Base-by-base conservation (phyloP, 2,797 vertebrate species). In the Orientallactaga sibirica region DNA sequence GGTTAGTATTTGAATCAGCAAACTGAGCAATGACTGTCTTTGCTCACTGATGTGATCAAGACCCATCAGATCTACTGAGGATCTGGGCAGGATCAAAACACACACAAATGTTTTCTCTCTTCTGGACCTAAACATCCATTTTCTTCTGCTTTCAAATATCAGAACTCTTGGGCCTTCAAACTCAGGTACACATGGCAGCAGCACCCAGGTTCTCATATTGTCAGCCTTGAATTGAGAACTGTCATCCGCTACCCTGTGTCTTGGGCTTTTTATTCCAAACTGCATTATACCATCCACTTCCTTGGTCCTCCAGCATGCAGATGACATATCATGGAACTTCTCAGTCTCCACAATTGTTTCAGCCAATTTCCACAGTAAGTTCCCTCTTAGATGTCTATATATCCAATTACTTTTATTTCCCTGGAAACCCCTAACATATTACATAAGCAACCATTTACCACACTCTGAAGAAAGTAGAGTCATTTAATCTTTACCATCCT, bases 401-500 rank as follows among this genome's bases (percentile, higher is more conserved):
- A 70, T 55, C 73, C 41, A 66, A 27, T 62, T 87, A 55, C 73
- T 77, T 90, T 37, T 87, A 25, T 52, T 80, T 77, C 84, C 83
- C 89, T 88, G 19, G 37, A 70, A 90, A 76, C 16, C n/a, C 19
- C 52, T 87, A 82, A 77, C 41, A 70, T 20, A 52, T 64, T 77
- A 71, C 16, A 84, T n/a, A 92, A 82, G 9, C 78, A 84, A 83
- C n/a, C 41, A 2, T 71, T 92, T 83, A 19, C 70, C 48, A 22
- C 18, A 58, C 64, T 43, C 20, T 9, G 55, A 77, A 86, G 24
- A 92, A 78, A 96, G 85, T 12, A 22, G 7, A 89, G 87, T 64
- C 48, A 68, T 92, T 81, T 33, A 74, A 33, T 68, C 52, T 33
- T 74, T 48, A 55, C 48, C 58, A 91, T 48, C n/a, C 52, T 64